phyloP scores from a whole-genome alignment of 2,797 vertebrate species.

The Psittacula derbiana region DNA sequence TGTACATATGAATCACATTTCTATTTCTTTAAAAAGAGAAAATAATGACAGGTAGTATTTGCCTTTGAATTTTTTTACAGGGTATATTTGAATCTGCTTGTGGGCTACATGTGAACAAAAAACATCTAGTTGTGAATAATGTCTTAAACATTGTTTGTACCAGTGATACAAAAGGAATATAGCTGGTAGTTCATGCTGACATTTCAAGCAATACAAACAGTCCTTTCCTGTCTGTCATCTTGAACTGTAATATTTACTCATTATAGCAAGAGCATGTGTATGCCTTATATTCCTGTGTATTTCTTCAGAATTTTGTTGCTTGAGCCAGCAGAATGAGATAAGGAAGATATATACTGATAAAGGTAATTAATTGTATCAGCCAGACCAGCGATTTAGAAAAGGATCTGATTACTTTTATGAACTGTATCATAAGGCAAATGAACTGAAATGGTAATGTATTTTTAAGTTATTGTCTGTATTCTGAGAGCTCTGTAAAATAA shows the following conservation, averaged over 20 bases:
- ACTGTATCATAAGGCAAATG: neutral
- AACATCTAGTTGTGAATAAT: neutral
- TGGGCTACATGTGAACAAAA: neutral
- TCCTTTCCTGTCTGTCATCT: neutral
- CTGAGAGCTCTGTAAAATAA: conserved; percentile 1
- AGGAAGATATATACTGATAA: neutral
- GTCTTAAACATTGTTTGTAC: neutral
- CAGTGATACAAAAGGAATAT: neutral
- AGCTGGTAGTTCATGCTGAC: neutral
- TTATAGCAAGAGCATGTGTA: neutral
- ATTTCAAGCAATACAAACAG: neutral
- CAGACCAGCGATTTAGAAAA: neutral
- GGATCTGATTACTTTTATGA: neutral
- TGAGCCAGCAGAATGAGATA: neutral
- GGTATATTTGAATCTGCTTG: neutral
- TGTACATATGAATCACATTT: neutral
- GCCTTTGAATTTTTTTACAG: neutral
- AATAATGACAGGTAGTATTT: neutral
- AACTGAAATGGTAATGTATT: neutral
- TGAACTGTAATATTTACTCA: neutral
- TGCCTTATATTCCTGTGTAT: neutral
- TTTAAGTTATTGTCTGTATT: conserved; percentile 2
- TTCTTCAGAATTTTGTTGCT: neutral
- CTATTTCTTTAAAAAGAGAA: neutral
- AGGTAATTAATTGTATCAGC: neutral